phyloP scores from a whole-genome alignment of 2,888 invertebrate species.

The Platycnemis pennipes region DNA sequence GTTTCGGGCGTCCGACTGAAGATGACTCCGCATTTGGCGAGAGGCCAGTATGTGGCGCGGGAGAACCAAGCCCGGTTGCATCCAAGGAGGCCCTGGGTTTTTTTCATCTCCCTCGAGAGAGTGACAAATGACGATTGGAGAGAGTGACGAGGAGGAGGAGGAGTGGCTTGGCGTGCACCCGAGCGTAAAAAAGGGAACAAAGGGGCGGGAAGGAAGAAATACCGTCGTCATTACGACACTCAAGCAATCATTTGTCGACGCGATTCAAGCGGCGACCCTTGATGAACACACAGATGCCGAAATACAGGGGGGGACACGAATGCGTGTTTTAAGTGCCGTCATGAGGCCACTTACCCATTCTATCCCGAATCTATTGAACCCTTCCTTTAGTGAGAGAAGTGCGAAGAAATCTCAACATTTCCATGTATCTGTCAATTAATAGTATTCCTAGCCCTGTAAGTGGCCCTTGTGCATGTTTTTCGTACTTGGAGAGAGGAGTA shows the following conservation, averaged over 20 bases:
- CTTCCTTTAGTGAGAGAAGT: not conserved
- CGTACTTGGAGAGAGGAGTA: not conserved
- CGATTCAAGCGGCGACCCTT: not conserved
- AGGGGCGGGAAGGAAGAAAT: not conserved
- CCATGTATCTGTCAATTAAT: not conserved
- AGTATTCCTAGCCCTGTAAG: too few species aligned
- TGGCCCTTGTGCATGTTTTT: not conserved
- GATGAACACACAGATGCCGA: not conserved
- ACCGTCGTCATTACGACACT: constrained; percentile 44
- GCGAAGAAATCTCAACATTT: not conserved
- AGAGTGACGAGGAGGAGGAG: not conserved
- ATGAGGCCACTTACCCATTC: not conserved
- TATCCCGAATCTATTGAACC: not conserved
- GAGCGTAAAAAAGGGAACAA: constrained; percentile 38
- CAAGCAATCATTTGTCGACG: constrained; percentile 37
- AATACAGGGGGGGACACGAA: not conserved
- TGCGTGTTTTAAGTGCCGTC: not conserved
- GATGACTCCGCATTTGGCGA: not conserved
- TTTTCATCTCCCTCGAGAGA: not conserved
- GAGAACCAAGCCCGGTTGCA: not conserved
- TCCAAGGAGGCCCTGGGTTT: not conserved
- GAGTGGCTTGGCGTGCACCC: constrained; percentile 1
- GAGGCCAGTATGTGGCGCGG: not conserved
- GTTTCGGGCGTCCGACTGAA: not conserved
- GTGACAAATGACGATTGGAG: constrained; percentile 55